phyloP scores from a whole-genome alignment of 2,888 invertebrate species.

The Metacarcinus magister region DNA sequence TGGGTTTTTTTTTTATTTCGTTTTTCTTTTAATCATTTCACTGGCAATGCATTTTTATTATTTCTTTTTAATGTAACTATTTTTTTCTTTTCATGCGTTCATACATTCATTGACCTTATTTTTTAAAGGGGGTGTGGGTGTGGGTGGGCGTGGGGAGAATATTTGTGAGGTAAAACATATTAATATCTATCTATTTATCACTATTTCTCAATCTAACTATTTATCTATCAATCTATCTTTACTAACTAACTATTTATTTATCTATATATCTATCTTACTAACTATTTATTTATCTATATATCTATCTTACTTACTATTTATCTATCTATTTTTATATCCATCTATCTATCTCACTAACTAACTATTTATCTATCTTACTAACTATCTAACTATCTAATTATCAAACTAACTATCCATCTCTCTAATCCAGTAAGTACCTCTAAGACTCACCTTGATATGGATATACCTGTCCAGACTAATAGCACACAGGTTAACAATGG shows the following conservation, averaged over 20 bases:
- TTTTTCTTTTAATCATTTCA: too few species aligned
- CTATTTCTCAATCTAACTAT: background rate
- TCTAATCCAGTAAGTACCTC: background rate
- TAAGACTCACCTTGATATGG: slow-evolving; percentile 87
- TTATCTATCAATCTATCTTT: background rate
- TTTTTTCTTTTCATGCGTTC: too few species aligned
- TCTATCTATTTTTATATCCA: background rate
- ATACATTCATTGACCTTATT: too few species aligned
- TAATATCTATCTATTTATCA: background rate
- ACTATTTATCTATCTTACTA: background rate
- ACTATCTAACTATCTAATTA: slow-evolving; percentile 11
- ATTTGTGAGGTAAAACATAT: background rate
- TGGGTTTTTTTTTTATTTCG: too few species aligned
- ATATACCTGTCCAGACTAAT: slow-evolving; percentile 98
- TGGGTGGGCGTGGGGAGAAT: too few species aligned
- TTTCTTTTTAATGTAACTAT: too few species aligned
- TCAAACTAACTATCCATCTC: slow-evolving; percentile 14
- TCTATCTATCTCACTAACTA: background rate
- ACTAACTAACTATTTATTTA: background rate
- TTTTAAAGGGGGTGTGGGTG: too few species aligned
- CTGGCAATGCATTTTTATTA: too few species aligned
- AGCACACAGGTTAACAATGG: slow-evolving; percentile 98
- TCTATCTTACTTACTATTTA: background rate
- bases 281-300: background rate
- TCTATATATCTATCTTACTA: background rate